Evolutionary conservation across 2,888 invertebrate genomes (phyloP).

Genomic region (Blastobasis adustella): DNA sequence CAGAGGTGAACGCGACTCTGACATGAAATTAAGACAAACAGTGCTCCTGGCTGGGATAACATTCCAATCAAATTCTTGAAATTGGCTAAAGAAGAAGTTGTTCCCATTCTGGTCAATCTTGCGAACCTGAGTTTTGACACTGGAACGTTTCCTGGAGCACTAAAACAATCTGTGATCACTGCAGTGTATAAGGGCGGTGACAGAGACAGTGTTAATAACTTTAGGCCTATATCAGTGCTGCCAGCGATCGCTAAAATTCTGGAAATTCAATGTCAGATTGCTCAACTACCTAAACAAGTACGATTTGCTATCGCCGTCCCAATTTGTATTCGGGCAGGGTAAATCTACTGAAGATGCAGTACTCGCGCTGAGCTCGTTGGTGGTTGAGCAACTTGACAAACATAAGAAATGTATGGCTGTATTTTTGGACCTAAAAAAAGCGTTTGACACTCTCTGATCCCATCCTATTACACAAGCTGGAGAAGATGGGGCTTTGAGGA

Average conservation of each 20-base stretch:
- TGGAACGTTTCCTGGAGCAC: constrained; percentile 2
- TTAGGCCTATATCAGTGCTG: constrained; percentile 9
- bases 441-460: too few relatives aligned
- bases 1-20: not conserved
- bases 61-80: not conserved
- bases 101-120: constrained; percentile 1
- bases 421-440: too few relatives aligned
- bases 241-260: constrained; percentile 11
- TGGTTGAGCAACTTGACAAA: too few relatives aligned
- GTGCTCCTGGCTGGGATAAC: not conserved
- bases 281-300: too few relatives aligned
- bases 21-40: not conserved
- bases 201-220: constrained; percentile 7
- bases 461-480: too few relatives aligned
- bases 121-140: constrained; percentile 8
- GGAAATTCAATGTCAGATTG: constrained; percentile 10
- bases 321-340: too few relatives aligned
- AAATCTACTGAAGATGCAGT: too few relatives aligned
- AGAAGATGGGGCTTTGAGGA: too few relatives aligned
- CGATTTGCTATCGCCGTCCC: too few relatives aligned
- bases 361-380: too few relatives aligned
- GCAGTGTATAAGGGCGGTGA: constrained; percentile 9
- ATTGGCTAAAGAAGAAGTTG: not conserved
- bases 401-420: too few relatives aligned
- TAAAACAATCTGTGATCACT: constrained; percentile 7